These are phyloP conservation scores for Syritta pipiens DNA, from an alignment of 2,888 invertebrate genomes.

Conservation along the genomic window DNA sequence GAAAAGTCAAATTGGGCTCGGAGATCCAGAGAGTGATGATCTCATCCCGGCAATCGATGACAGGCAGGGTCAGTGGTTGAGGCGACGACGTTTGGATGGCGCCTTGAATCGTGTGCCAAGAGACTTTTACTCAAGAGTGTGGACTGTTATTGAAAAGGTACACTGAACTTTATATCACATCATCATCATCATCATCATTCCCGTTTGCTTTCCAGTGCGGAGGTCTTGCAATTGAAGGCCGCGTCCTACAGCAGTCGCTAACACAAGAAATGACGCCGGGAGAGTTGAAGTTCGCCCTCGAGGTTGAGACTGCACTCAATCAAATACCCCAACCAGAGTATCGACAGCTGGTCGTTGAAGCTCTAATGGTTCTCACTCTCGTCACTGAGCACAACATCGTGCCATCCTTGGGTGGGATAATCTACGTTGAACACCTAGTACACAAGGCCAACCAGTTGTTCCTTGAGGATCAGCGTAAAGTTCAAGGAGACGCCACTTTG, in stretches of 20 bases:
- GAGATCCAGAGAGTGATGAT: conserved; percentile 79
- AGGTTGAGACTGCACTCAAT: conserved; percentile 97
- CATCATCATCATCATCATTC: not conserved
- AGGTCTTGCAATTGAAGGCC: conserved; percentile 95
- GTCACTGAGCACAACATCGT: conserved; percentile 93
- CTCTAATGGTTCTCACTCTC: conserved; percentile 95
- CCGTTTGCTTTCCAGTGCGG: conserved; percentile 85
- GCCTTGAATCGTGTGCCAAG: conserved; percentile 97
- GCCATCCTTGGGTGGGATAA: conserved; percentile 86
- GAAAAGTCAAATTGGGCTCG: conserved; percentile 81
- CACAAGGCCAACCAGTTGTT: conserved; percentile 97
- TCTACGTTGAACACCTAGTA: conserved; percentile 94
- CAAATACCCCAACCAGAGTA: conserved; percentile 99
- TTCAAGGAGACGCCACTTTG: conserved; percentile 94
- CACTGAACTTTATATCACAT: too few relatives aligned
- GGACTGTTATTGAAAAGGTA: conserved; percentile 93
- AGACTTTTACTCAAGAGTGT: conserved; percentile 97
- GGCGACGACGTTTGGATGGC: conserved; percentile 95
- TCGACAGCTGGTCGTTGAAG: conserved; percentile 97
- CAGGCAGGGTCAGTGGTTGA: conserved; percentile 97
- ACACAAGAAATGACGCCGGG: conserved; percentile 99
- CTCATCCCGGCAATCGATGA: conserved; percentile 81
- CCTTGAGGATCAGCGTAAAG: conserved; percentile 95
- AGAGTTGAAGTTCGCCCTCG: conserved; percentile 98
- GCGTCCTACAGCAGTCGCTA: conserved; percentile 92